These are phyloP conservation scores for Drosophila tripunctata DNA, from an alignment of 2,888 invertebrate species.

Conservation along the genomic window DNA sequence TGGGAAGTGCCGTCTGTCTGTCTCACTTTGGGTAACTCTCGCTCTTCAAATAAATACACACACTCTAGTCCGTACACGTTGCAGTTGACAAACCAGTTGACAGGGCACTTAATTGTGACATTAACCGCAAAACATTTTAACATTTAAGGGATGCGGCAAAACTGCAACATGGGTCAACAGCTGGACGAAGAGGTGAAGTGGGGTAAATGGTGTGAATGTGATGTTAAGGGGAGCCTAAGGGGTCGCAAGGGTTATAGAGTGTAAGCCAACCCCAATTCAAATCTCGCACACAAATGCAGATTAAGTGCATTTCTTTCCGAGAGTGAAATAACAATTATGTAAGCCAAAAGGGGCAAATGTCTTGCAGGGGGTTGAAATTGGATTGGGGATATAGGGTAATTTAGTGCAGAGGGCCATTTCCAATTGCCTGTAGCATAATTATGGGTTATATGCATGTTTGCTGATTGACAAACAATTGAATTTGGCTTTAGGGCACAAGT, in stretches of 20 bases:
- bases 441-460: conserved; percentile 17
- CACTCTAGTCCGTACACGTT: neutral
- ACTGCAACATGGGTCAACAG: neutral
- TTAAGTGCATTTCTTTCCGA: conserved; percentile 8
- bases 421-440: conserved; percentile 24
- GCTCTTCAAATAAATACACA: conserved; percentile 1
- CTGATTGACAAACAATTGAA: conserved; percentile 63
- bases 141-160: conserved; percentile 29
- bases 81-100: conserved; percentile 72
- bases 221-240: neutral
- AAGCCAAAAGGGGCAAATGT: neutral
- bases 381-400: no score
- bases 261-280: conserved; percentile 5
- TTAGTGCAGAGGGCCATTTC: neutral
- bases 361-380: conserved; percentile 1
- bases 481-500: conserved; percentile 18
- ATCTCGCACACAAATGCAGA: conserved; percentile 4
- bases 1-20: neutral
- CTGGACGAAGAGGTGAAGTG: neutral
- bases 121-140: conserved; percentile 58
- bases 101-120: conserved; percentile 70
- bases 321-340: neutral
- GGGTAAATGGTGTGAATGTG: neutral
- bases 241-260: conserved; percentile 23
- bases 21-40: neutral